A percentile compares a stretch with the other conserved stretches of the same genome.
These are phyloP conservation scores for Myotis daubentonii DNA, from an alignment of 2,797 vertebrate genomes.

Conservation along the genomic window DNA sequence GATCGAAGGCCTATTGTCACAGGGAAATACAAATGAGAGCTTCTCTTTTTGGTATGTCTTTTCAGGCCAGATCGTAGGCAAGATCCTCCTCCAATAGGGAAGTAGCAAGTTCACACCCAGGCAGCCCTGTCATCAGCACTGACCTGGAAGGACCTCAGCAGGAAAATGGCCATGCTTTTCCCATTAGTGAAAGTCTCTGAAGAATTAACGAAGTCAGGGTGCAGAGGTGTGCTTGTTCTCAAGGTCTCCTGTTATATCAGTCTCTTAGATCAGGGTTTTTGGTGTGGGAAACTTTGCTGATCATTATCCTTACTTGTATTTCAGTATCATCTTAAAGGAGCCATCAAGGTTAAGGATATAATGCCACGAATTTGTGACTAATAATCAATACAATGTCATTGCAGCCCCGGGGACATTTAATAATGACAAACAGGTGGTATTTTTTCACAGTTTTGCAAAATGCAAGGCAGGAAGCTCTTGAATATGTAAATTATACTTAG, in stretches of 20 bases:
- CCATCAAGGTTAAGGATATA: not conserved
- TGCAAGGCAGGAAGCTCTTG: not conserved
- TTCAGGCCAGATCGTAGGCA: not conserved
- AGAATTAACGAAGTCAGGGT: not conserved
- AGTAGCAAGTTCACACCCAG: not conserved
- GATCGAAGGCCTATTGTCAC: not conserved
- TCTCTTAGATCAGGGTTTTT: not conserved
- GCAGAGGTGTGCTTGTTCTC: not conserved
- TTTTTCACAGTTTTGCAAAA: conserved; percentile 10
- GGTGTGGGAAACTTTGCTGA: not conserved
- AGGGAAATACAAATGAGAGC: not conserved
- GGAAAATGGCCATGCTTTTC: not conserved
- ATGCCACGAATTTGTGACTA: not conserved
- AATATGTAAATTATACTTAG: not conserved
- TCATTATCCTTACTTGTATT: not conserved
- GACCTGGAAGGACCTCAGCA: not conserved
- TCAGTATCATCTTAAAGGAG: not conserved
- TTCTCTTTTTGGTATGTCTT: not conserved
- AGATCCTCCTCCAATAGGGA: not conserved
- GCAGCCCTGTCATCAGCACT: fast-evolving
- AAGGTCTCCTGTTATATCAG: not conserved
- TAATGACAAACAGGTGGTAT: not conserved
- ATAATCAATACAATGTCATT: not conserved
- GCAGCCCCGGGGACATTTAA: not conserved
- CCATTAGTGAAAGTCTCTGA: not conserved